These are phyloP conservation scores for Zaprionus ghesquierei DNA, from an alignment of 1,140 invertebrate species.

Conservation along the genomic window DNA sequence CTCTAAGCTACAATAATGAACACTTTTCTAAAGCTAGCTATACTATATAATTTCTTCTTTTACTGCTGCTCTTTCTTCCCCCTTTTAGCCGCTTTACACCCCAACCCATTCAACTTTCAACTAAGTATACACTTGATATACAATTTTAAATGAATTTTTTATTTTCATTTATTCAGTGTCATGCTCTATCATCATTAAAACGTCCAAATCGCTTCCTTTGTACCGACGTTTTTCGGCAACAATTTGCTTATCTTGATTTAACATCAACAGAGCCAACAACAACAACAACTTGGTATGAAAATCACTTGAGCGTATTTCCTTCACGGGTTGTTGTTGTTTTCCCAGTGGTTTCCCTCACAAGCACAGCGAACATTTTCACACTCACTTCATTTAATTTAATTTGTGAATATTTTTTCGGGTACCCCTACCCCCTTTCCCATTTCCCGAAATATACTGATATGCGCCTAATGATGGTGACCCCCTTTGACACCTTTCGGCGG, in stretches of 20 bases:
- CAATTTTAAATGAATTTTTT: conserved; percentile 68
- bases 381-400: conserved; percentile 80
- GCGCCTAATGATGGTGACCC: conserved; percentile 63
- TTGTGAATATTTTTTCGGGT: conserved; percentile 68
- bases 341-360: conserved; percentile 13
- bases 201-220: conserved; percentile 77
- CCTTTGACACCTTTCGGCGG: conserved; percentile 25
- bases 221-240: conserved; percentile 72
- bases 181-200: conserved; percentile 81
- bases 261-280: conserved; percentile 53
- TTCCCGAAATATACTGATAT: conserved; percentile 52
- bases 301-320: conserved; percentile 80
- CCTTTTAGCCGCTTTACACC: background rate
- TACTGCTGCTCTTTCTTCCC: background rate
- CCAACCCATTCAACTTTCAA: background rate
- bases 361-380: conserved; percentile 67
- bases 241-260: conserved; percentile 79
- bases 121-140: conserved; percentile 10
- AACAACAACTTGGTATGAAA: conserved; percentile 52
- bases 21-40: too few species aligned
- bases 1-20: too few species aligned
- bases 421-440: background rate
- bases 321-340: conserved; percentile 32
- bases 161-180: conserved; percentile 76
- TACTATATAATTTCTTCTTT: background rate